phyloP scores from a whole-genome alignment of 2,888 invertebrate species.

The Dasypolia templi region DNA sequence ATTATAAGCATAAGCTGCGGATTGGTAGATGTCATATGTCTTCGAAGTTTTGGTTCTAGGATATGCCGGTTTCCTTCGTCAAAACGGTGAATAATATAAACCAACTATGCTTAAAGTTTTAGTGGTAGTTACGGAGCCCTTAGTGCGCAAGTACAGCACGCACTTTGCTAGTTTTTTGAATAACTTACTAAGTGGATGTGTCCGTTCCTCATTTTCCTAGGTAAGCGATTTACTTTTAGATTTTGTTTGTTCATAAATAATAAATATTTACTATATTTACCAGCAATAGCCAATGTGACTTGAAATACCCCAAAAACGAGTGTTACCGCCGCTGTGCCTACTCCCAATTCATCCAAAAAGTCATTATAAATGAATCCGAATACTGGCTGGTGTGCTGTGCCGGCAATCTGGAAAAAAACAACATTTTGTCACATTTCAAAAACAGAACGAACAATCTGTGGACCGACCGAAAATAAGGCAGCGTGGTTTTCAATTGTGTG shows the following conservation, averaged over 20 bases:
- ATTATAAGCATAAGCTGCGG: too few relatives aligned
- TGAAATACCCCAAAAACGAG: constrained; percentile 90
- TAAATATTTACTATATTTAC: constrained; percentile 73
- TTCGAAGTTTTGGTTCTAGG: too few relatives aligned
- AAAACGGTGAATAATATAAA: too few relatives aligned
- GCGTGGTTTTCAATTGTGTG: not conserved
- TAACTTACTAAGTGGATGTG: not conserved
- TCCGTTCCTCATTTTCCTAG: not conserved
- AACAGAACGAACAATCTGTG: not conserved
- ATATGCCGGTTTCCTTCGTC: too few relatives aligned
- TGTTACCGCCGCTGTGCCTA: constrained; percentile 90
- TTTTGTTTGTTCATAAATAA: not conserved
- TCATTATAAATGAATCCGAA: constrained; percentile 91
- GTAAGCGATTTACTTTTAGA: too few relatives aligned
- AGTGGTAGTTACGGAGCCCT: too few relatives aligned
- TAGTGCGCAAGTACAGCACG: not conserved
- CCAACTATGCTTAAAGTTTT: too few relatives aligned
- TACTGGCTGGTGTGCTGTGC: constrained; percentile 89
- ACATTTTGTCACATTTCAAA: not conserved
- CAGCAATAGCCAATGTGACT: constrained; percentile 89
- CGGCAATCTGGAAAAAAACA: constrained; percentile 85
- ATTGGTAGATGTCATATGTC: too few relatives aligned
- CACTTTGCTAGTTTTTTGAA: not conserved
- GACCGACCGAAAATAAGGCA: not conserved
- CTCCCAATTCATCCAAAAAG: constrained; percentile 89